These are phyloP conservation scores for Luperina nickerlii DNA, from an alignment of 2,888 invertebrate genomes.

Conservation along the genomic window DNA sequence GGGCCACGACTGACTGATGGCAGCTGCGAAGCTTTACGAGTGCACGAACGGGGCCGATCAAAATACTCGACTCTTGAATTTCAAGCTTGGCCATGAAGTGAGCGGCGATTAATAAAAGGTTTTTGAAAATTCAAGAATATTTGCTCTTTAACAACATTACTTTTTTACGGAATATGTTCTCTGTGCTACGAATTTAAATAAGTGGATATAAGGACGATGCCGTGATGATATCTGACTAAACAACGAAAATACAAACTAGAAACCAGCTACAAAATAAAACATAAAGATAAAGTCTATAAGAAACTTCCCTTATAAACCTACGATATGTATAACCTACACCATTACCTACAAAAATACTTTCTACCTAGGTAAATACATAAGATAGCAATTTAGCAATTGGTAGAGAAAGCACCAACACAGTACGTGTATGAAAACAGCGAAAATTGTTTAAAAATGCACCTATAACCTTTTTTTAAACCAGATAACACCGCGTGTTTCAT, in stretches of 20 bases:
- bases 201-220: not conserved
- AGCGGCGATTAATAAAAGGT: not conserved
- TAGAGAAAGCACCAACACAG: too few species aligned
- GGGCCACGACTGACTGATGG: constrained; percentile 55
- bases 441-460: not conserved
- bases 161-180: not conserved
- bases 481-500: constrained; percentile 9
- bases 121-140: not conserved
- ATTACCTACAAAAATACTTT: too few species aligned
- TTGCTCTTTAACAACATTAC: not conserved
- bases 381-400: too few species aligned
- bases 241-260: too few species aligned
- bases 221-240: not conserved
- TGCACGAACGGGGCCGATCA: constrained; percentile 66
- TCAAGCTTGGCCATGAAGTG: constrained; percentile 32
- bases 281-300: not conserved
- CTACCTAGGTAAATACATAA: too few species aligned
- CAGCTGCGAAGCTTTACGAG: constrained; percentile 66
- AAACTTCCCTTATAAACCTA: not conserved
- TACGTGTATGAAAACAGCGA: not conserved
- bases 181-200: not conserved
- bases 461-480: too few species aligned
- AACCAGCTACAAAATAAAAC: not conserved
- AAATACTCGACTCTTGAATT: constrained; percentile 60
- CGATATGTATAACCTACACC: too few species aligned